Evolutionary conservation across 2,113 vertebrate species (phyloP), one percentile per base, ranked within the genome.

Genomic region (Gobio gobio): DNA sequence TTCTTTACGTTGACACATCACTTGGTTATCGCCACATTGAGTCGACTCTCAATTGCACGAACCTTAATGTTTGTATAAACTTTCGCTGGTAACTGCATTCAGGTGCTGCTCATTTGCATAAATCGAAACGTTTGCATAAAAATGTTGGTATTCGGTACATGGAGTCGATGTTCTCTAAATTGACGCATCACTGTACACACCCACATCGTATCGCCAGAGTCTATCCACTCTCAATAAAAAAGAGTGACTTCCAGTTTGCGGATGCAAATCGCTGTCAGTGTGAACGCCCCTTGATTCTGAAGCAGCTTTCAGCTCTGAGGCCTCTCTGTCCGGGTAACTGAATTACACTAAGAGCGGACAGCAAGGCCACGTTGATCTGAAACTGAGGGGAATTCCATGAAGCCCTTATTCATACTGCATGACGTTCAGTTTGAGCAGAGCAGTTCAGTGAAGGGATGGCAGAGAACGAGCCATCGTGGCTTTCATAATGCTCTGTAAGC

Each of bases 401-500:
- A 83, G n/a, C 29, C 83, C 83, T 78, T 77, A 22, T 87, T 87
- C 63, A 77, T 78, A 72, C 43, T 83, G 83, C 83, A 85, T 87
- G 83, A 63, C 3, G 51, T 66, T 43, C 36, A 61, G 70, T 68
- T 78, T 45, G 36, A 84, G 58, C 72, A 43, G 56, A 61, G 74
- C 18, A 16, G 79, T 18, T 29, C 83, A 85, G 83, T 59, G 54
- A 83, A 76, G 76, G 76, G 81, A 79, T 74, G 80, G 79, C 78
- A 86, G 51, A 88, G 83, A 82, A 80, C 84, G 78, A 84, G 56
- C 85, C 85, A 72, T 87, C 66, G 20, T 73, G 49, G 72, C 85
- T 89, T 91, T 94, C 93, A 94, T 94, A 93, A 94, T 91, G 90
- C 89, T 82, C 85, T 91, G 87, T 88, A 66, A 82, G 90, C 85